Evolutionary conservation across 2,113 vertebrate species (phyloP).

Genomic region (Microtus richardsoni): DNA sequence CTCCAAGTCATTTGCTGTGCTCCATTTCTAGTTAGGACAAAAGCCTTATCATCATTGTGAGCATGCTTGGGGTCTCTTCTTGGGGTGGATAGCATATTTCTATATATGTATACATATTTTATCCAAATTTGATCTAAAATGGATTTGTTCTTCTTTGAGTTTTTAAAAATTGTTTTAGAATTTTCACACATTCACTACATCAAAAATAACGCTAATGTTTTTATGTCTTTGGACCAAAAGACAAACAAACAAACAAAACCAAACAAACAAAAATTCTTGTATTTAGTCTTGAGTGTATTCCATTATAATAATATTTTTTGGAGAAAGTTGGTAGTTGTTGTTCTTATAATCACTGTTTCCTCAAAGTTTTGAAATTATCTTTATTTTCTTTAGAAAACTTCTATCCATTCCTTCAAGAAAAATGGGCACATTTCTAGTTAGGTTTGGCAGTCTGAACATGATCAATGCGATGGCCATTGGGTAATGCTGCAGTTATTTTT

Average conservation of each 20-base stretch:
- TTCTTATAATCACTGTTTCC: not conserved
- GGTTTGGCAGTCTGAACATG: not conserved
- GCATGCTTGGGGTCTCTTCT: not conserved
- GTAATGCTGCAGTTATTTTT: not conserved
- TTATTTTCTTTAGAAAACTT: constrained; percentile 24
- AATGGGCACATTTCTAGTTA: not conserved
- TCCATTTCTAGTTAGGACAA: not conserved
- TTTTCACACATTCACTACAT: not conserved
- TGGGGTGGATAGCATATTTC: not conserved
- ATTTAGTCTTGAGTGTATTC: not conserved
- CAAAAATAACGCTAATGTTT: not conserved
- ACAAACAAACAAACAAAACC: not conserved
- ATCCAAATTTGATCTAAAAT: not conserved
- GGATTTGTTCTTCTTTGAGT: not conserved
- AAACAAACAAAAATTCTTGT: not conserved
- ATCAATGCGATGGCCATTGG: not conserved
- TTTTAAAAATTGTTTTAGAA: not conserved
- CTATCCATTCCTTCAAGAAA: not conserved
- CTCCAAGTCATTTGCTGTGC: no score
- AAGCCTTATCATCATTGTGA: not conserved
- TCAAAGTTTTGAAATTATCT: not conserved
- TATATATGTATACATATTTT: not conserved
- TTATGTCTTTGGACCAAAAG: not conserved
- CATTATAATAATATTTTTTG: not conserved
- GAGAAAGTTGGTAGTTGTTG: not conserved